A percentile compares a stretch with the other conserved stretches of the same genome.
phyloP scores from a whole-genome alignment of 2,888 invertebrate genomes.

The Drosophila pseudotakahashii region DNA sequence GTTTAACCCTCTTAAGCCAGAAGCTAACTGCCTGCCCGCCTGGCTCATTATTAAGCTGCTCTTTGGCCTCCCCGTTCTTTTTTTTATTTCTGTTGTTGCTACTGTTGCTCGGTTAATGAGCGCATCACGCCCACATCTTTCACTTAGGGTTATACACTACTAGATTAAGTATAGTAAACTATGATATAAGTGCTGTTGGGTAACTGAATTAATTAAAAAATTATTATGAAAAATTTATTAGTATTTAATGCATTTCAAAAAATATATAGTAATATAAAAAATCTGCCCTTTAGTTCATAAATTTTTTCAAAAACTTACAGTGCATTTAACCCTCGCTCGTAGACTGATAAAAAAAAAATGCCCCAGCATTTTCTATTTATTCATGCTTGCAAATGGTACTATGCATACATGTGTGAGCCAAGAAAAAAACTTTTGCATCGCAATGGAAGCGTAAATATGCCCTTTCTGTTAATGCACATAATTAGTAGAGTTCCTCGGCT shows the following conservation, averaged over 20 bases:
- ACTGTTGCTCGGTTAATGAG: conserved; percentile 34
- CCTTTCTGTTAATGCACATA: conserved; percentile 45
- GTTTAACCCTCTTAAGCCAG: conserved; percentile 32
- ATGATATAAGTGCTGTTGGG: background rate
- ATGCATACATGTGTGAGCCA: conserved; percentile 6
- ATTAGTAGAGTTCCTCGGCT: conserved; percentile 43
- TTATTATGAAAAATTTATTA: no score
- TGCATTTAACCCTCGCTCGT: background rate
- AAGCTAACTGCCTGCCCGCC: conserved; percentile 24
- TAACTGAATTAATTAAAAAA: background rate
- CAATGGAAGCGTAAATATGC: conserved; percentile 20
- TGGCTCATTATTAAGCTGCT: conserved; percentile 33
- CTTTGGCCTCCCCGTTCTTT: conserved; percentile 7
- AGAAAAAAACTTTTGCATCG: conserved; percentile 13
- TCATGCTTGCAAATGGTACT: conserved; percentile 34
- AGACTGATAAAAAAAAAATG: background rate
- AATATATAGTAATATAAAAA: background rate
- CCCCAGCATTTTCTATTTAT: conserved; percentile 25
- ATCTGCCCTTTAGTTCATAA: background rate
- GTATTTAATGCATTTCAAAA: background rate
- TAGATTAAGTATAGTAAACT: background rate
- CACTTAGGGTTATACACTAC: conserved; percentile 24
- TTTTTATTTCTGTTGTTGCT: conserved; percentile 31
- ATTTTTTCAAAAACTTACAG: background rate
- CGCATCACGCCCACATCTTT: conserved; percentile 43